Conservation (phyloP, 2,888 invertebrate genomes). For the Monochamus alternatus region DNA sequence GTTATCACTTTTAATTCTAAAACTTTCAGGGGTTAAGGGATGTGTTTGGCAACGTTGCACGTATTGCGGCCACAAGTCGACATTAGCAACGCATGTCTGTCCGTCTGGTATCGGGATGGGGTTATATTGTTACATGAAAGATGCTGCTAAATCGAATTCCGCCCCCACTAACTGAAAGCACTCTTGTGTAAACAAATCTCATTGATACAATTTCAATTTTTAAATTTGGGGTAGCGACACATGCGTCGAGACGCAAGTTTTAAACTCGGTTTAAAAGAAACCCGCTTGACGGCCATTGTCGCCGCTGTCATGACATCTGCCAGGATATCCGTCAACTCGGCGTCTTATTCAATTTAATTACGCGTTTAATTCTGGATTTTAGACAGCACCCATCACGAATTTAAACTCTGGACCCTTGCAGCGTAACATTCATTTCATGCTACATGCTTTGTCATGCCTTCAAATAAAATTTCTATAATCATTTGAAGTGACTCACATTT, state of each 20-base stretch:
- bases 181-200: slow-evolving; percentile 70
- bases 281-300: slow-evolving; percentile 68
- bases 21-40: too few relatives aligned
- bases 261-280: slow-evolving; percentile 68
- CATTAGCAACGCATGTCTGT: slow-evolving; percentile 66
- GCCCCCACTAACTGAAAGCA: slow-evolving; percentile 68
- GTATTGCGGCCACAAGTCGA: slow-evolving; percentile 51
- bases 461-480: not conserved
- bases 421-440: not conserved
- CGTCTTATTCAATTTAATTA: slow-evolving; percentile 69
- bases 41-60: slow-evolving; percentile 12
- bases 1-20: too few relatives aligned
- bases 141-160: slow-evolving; percentile 66
- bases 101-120: slow-evolving; percentile 63
- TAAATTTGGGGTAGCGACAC: slow-evolving; percentile 64
- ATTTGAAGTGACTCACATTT: not conserved
- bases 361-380: slow-evolving; percentile 63
- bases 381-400: slow-evolving; percentile 30
- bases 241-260: slow-evolving; percentile 61
- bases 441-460: not conserved
- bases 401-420: slow-evolving; percentile 1
- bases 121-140: slow-evolving; percentile 66
- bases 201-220: slow-evolving; percentile 71
- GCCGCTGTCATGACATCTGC: slow-evolving; percentile 69
- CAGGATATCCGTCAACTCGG: slow-evolving; percentile 69